These are phyloP conservation scores for Acanthopagrus latus DNA, from an alignment of 2,797 vertebrate species.

Conservation along the genomic window DNA sequence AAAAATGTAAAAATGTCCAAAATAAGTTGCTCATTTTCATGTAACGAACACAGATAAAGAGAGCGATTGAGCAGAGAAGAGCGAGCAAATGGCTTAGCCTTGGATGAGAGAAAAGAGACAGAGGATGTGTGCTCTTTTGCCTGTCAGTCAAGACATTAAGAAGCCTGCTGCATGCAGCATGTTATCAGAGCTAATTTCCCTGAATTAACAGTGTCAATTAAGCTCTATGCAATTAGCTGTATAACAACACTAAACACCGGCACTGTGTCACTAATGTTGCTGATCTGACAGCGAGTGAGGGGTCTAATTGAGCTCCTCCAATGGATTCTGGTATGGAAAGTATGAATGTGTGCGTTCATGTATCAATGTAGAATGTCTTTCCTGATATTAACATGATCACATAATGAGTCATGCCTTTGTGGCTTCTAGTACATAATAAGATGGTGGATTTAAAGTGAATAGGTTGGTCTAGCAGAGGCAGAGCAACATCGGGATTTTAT, in stretches of 20 bases:
- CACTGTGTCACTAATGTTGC: slow-evolving; percentile 76
- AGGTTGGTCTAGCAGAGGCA: slow-evolving; percentile 28
- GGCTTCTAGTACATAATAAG: slow-evolving; percentile 40
- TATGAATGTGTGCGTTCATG: slow-evolving; percentile 27
- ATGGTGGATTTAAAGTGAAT: slow-evolving; percentile 29
- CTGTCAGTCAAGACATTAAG: slow-evolving; percentile 81
- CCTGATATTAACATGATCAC: slow-evolving; percentile 54
- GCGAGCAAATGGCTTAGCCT: slow-evolving; percentile 72
- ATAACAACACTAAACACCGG: slow-evolving; percentile 79
- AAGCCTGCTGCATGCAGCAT: slow-evolving; percentile 80
- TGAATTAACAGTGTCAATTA: slow-evolving; percentile 84
- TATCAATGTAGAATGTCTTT: slow-evolving; percentile 52
- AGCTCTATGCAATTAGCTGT: slow-evolving; percentile 81
- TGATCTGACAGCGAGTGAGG: slow-evolving; percentile 72
- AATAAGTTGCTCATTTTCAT: slow-evolving; percentile 58
- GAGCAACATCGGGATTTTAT: slow-evolving; percentile 27
- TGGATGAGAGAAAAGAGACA: slow-evolving; percentile 64
- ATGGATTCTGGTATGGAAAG: slow-evolving; percentile 58
- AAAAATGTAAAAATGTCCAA: slow-evolving; percentile 44
- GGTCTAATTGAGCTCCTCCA: slow-evolving; percentile 72
- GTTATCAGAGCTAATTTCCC: slow-evolving; percentile 81
- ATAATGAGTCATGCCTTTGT: slow-evolving; percentile 42
- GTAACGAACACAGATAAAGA: slow-evolving; percentile 48
- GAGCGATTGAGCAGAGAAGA: slow-evolving; percentile 59
- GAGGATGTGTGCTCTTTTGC: slow-evolving; percentile 73